These are phyloP conservation scores for Mesoligia furuncula DNA, from an alignment of 2,888 invertebrate genomes.

Conservation along the genomic window DNA sequence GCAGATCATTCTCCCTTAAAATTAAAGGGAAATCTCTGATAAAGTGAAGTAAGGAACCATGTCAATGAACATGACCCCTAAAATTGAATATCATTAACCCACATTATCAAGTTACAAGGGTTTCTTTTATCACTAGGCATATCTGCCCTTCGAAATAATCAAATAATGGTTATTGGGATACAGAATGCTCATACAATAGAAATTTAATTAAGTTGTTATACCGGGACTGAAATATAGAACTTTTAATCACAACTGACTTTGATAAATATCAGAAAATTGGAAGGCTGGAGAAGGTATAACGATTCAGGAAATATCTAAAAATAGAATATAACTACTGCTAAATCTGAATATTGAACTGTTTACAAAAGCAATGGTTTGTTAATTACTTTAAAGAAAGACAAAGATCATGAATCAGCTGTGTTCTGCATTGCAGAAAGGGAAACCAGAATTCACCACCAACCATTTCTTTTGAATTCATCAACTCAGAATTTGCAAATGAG, in stretches of 20 bases:
- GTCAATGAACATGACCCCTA: constrained; percentile 22
- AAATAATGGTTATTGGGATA: constrained; percentile 25
- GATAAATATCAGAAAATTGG: background rate
- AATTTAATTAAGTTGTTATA: background rate
- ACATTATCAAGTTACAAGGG: constrained; percentile 41
- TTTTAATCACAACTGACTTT: background rate
- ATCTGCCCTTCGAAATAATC: constrained; percentile 25
- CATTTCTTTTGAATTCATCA: constrained; percentile 1
- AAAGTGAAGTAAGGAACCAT: constrained; percentile 28
- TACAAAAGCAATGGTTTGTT: background rate
- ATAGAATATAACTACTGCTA: background rate
- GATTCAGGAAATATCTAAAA: background rate
- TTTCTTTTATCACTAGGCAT: constrained; percentile 26
- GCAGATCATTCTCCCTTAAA: constrained; percentile 5
- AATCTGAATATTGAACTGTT: background rate
- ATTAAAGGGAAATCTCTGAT: constrained; percentile 30
- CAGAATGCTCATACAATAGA: constrained; percentile 12
- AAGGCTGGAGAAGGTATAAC: background rate
- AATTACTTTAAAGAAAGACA: background rate
- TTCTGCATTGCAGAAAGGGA: background rate
- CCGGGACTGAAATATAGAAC: background rate
- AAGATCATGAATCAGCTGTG: background rate
- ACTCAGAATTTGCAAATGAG: background rate
- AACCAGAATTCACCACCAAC: background rate
- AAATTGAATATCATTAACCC: constrained; percentile 47